Evolutionary conservation across 2,113 vertebrate genomes (phyloP), one percentile per base, ranked within the genome.

Genomic region (Anhinga anhinga): DNA sequence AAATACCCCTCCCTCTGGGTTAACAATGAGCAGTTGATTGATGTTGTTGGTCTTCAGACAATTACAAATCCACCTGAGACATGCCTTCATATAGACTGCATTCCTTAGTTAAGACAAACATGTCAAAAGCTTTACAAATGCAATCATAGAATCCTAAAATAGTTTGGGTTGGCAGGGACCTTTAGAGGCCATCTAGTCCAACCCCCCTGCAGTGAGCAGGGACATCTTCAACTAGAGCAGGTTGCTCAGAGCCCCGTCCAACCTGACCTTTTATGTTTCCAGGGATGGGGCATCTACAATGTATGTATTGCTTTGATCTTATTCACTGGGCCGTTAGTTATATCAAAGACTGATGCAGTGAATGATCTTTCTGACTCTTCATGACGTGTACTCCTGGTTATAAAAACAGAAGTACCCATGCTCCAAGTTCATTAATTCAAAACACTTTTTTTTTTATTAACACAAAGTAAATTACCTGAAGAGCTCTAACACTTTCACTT

Each of bases 381-480:
- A 20, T 74, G 20, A 4, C 78, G 10, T 18, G 8, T 74, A 30
- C 32, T 77, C 14, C 40, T 90, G 40, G 9, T n/a, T 91, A 71
- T 30, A 10, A 32, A 61, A 34, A 44, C 55, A 17, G 1, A 52
- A 70, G 11, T 53, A 27, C 10, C 14, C 52, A 0, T 10, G 0
- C 83, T 90, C 30, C 16, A 14, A 36, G 13, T 76, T 29, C 47
- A 52, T 62, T 61, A 20, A 67, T 50, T 72, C 19, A 71, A 45
- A 91, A 10, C 15, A 30, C 5, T 7, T 44, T 21, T 52, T 61
- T 44, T 17, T 44, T 44, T 44, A 16, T 44, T 44, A 16, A 38
- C 49, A 25, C 16, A 32, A 69, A 85, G 13, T 62, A 15, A 34
- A 71, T 70, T 73, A 52, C 9, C 2, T 86, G n/a, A 83, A 72